Base-by-base conservation (phyloP, 2,113 vertebrate species). In the Sander vitreus region DNA sequence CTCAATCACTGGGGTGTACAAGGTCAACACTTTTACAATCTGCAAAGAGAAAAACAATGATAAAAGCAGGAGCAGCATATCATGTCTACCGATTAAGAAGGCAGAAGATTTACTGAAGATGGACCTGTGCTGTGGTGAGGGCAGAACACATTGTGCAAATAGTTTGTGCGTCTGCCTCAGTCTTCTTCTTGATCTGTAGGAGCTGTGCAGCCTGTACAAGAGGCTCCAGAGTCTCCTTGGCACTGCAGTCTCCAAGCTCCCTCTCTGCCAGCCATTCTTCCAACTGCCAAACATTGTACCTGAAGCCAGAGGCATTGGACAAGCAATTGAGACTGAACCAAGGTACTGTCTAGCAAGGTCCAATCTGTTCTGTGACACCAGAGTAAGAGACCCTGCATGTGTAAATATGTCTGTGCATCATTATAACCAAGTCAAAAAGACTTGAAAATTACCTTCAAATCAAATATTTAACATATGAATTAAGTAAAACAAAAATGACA, bases 1-100 rank as follows among this genome's bases (percentile, higher is more conserved):
- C 86, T 99, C 98, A 83, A 99, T 98, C 54, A 99, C 96, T 1
- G 98, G 98, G 19, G 98, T 99, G 92, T 99, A 99, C 90, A 99
- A 93, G 85, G 96, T 99, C 93, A 99, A 92, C 70, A 99, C 96
- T 93, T 99, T 99, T 15, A 99, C 94, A 92, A 99, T 99, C 98
- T 99, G 95, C 23, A 7, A 15, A 53, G 25, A 54, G 55, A 86
- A 80, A 81, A 33, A 89, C 60, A 14, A 11, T 0, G 6, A 60
- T 71, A 4, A 89, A 33, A 73, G 2, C 33, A 43, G 2, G 0
- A 5, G 18, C 0, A 51, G 58, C 67, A 47, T 1, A 36, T 25
- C 4, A 19, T 3, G 3, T 68, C 21, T 39, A 33, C 5, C 30
- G 1, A 51, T 57, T 30, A 9, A 53, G 19, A 39, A 5, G 13